Percentiles rank a stretch among this genome's conserved stretches.
These are phyloP conservation scores for Lasioglossum villosulum DNA, from an alignment of 2,888 invertebrate genomes.

Conservation along the genomic window DNA sequence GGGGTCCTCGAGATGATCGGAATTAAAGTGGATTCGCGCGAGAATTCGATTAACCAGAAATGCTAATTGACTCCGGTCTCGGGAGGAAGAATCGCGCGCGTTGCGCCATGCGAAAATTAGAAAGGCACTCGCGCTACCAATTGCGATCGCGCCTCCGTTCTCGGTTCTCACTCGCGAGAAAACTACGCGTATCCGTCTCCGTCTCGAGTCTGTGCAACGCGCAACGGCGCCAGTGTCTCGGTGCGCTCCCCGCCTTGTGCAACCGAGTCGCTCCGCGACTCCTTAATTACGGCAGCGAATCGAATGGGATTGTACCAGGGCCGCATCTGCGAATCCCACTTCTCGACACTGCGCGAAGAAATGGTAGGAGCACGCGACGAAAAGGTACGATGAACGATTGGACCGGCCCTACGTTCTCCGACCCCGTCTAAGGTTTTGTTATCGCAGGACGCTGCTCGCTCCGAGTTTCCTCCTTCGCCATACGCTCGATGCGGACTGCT, in stretches of 20 bases:
- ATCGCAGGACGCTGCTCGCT: slow-evolving; percentile 19
- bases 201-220: slow-evolving; percentile 6
- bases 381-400: neutral
- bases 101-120: slow-evolving; percentile 74
- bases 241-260: slow-evolving; percentile 29
- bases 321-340: neutral
- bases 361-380: neutral
- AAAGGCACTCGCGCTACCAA: slow-evolving; percentile 70
- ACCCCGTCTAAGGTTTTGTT: neutral
- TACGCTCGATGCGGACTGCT: neutral
- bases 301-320: slow-evolving; percentile 23
- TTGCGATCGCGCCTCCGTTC: slow-evolving; percentile 66
- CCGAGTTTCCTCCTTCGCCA: slow-evolving; percentile 8
- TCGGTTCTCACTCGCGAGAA: slow-evolving; percentile 54
- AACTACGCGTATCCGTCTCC: slow-evolving; percentile 36
- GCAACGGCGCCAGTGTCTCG: neutral
- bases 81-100: slow-evolving; percentile 54
- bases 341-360: neutral
- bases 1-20: slow-evolving; percentile 38
- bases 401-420: neutral
- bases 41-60: slow-evolving; percentile 66
- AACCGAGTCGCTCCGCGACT: slow-evolving; percentile 52
- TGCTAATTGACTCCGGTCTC: slow-evolving; percentile 62
- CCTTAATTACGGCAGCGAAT: slow-evolving; percentile 56
- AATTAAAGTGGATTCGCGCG: slow-evolving; percentile 60